These are phyloP conservation scores for Sebastes variabilis DNA, from an alignment of 2,797 vertebrate species.

Conservation along the genomic window DNA sequence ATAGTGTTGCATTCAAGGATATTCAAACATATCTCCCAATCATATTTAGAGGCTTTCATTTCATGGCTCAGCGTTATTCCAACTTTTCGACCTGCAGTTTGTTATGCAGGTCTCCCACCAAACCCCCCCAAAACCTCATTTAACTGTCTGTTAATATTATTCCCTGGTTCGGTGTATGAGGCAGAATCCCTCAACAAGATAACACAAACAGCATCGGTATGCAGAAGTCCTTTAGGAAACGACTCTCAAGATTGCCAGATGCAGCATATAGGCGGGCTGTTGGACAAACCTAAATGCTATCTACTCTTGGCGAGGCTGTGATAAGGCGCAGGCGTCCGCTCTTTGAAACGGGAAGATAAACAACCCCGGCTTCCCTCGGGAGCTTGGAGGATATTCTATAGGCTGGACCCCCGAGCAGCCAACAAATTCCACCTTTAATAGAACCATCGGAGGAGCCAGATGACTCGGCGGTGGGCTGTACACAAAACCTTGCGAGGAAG, in stretches of 20 bases:
- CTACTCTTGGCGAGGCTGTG: constrained; percentile 63
- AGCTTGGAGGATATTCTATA: constrained; percentile 65
- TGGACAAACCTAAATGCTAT: constrained; percentile 74
- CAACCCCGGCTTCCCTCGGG: constrained; percentile 65
- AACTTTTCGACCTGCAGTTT: constrained; percentile 41
- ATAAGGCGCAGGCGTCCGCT: constrained; percentile 76
- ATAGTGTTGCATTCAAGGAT: not conserved
- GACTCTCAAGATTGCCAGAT: constrained; percentile 68
- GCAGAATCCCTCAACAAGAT: constrained; percentile 66
- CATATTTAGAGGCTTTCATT: constrained; percentile 38
- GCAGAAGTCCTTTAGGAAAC: constrained; percentile 67
- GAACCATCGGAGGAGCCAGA: constrained; percentile 61
- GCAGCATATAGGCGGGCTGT: constrained; percentile 49
- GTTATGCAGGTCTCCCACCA: constrained; percentile 6
- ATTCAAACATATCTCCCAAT: constrained; percentile 7
- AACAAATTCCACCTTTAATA: constrained; percentile 71
- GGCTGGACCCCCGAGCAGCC: constrained; percentile 60
- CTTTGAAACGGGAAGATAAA: constrained; percentile 77
- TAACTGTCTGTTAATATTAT: constrained; percentile 64
- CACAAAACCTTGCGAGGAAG: constrained; percentile 59
- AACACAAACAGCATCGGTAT: constrained; percentile 57
- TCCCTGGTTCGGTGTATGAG: constrained; percentile 49
- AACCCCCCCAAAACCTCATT: constrained; percentile 32
- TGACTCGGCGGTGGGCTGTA: constrained; percentile 53
- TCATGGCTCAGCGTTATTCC: constrained; percentile 6